Percentiles rank a stretch among this genome's conserved stretches.
Conservation (phyloP, 2,113 vertebrate genomes). For the Falco punctatus region DNA sequence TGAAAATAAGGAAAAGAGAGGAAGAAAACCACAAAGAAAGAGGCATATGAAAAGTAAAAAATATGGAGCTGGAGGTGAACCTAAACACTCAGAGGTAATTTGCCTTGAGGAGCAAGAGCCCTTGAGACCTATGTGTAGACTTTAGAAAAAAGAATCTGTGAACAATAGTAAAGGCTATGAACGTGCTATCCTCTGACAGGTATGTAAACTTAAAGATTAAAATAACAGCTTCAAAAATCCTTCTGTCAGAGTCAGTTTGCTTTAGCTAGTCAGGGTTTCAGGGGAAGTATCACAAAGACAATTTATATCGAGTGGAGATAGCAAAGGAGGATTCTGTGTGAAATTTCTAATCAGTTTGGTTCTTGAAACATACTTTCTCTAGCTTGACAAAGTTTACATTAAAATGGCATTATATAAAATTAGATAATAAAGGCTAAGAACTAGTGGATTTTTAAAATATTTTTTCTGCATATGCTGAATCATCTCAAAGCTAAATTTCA, state of each 20-base stretch:
- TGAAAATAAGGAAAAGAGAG: conserved; percentile 42
- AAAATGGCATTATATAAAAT: background rate
- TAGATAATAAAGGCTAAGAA: background rate
- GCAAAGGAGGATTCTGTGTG: background rate
- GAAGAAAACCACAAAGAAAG: conserved; percentile 44
- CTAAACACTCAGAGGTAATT: conserved; percentile 50
- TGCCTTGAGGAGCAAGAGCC: conserved; percentile 62
- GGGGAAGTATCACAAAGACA: conserved; percentile 19
- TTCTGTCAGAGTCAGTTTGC: conserved; percentile 57
- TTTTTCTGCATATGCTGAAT: background rate
- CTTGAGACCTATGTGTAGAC: conserved; percentile 37
- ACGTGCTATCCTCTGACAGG: conserved; percentile 51
- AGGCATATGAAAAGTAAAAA: conserved; percentile 27
- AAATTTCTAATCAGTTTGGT: background rate
- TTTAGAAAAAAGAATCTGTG: conserved; percentile 51
- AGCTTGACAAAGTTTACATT: background rate
- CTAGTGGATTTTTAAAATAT: background rate
- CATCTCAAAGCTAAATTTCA: background rate
- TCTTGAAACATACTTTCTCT: background rate
- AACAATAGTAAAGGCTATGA: conserved; percentile 44
- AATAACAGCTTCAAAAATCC: conserved; percentile 62
- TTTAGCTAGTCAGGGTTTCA: conserved; percentile 42
- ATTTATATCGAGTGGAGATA: background rate
- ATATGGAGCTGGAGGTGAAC: background rate
- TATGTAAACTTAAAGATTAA: conserved; percentile 60